Evolutionary conservation across 2,797 vertebrate genomes (phyloP), one percentile per base, ranked within the genome.

Genomic region (Rallus crepitans): DNA sequence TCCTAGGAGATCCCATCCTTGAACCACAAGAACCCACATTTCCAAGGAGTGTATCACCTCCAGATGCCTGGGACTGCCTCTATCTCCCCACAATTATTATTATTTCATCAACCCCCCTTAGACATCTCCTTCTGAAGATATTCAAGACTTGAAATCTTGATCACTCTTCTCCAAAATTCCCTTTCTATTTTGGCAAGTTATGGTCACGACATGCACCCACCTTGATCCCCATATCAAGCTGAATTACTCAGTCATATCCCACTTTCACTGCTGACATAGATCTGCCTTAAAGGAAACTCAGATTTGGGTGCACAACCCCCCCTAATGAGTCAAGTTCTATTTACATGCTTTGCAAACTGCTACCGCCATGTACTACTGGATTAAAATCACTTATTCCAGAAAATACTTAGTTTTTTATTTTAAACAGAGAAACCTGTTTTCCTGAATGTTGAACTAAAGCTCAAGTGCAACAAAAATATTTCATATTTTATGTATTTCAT

Each of bases 31-130:
- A 72, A 25, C 31, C 4, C 33, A 11, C 45, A 66, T 91, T 76
- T 12, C 28, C 48, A 40, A 21, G 48, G 21, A 90, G 3, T 1
- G 0, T 13, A 55, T 52, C 60, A 31, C 30, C 21, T 78, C 55
- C 64, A 77, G 80, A 57, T 7, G 25, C 11, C 57, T 37, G 23
- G 0, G 2, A 70, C 56, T 4, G 3, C 19, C 42, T 69, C 57
- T 8, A 64, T 3, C 0, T 5, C 57, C 21, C 23, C 11, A 2
- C 12, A 2, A 19, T n/a, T 27, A 47, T 31, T 27, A 47, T 2
- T 0, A 45, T 39, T 66, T 72, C 28, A 45, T 25, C 30, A 45
- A 71, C 4, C 7, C 12, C 16, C 56, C 50, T 56, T 28, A 35
- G 63, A 28, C 40, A 75, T 18, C 61, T 61, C 31, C 73, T 75